Evolutionary conservation across 2,797 vertebrate genomes (phyloP).

Genomic region (Protosalanx chinensis): DNA sequence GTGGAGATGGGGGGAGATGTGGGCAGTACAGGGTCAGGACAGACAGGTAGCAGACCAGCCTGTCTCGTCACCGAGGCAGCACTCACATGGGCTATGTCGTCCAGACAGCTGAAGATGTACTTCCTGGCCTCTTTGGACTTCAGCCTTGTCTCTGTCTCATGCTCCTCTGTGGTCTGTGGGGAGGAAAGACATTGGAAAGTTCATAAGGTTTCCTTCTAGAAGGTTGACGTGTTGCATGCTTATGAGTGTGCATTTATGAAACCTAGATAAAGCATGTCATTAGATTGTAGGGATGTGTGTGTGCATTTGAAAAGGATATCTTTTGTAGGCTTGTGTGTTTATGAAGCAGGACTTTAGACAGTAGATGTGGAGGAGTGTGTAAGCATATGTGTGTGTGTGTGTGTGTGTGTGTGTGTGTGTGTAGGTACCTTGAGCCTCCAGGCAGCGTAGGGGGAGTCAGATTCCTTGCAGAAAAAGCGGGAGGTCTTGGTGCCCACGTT

Average conservation of each 20-base stretch:
- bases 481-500: conserved; percentile 95
- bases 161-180: conserved; percentile 89
- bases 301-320: not conserved
- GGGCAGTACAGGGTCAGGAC: not conserved
- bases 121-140: conserved; percentile 99
- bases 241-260: not conserved
- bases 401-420: not conserved
- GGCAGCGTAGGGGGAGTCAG: conserved; percentile 82
- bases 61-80: not conserved
- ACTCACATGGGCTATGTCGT: conserved; percentile 96
- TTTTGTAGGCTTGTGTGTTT: not conserved
- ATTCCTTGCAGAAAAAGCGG: conserved; percentile 92
- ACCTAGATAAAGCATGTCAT: too few relatives aligned
- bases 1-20: not conserved
- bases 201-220: not conserved
- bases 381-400: too few relatives aligned
- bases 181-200: not conserved
- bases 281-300: not conserved
- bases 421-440: conserved; percentile 91
- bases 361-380: conserved; percentile 5
- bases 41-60: not conserved
- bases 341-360: too few relatives aligned
- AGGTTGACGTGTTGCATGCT: not conserved
- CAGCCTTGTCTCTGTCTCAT: conserved; percentile 94
- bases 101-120: conserved; percentile 97